phyloP scores from a whole-genome alignment of 2,797 vertebrate genomes.

The Anguilla obscura region DNA sequence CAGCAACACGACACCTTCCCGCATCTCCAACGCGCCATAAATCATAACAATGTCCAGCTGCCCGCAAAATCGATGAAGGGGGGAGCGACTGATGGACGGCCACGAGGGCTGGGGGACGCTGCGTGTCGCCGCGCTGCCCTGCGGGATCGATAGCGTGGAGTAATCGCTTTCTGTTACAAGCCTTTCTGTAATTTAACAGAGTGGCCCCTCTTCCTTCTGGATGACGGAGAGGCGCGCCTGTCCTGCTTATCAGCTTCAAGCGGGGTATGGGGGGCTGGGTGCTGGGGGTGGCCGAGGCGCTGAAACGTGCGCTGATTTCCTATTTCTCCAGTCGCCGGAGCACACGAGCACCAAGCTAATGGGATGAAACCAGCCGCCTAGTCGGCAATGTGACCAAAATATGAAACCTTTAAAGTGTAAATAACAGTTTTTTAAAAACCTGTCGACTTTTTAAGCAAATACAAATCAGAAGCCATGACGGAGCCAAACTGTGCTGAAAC shows the following conservation, averaged over 20 bases:
- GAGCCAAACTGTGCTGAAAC: not conserved
- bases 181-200: not conserved
- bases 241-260: not conserved
- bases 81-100: not conserved
- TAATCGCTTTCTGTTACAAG: not conserved
- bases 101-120: not conserved
- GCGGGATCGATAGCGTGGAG: not conserved
- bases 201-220: not conserved
- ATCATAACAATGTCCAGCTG: not conserved
- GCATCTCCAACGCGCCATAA: not conserved
- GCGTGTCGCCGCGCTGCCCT: not conserved
- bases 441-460: not conserved
- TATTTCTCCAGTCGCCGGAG: not conserved
- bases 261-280: not conserved
- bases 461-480: not conserved
- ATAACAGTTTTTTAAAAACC: too few species aligned
- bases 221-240: not conserved
- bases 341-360: not conserved
- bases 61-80: not conserved
- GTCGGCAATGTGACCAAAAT: not conserved
- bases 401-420: not conserved
- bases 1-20: not conserved
- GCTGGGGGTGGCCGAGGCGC: not conserved
- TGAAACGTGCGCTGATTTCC: not conserved
- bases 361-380: not conserved